phyloP scores from a whole-genome alignment of 2,797 vertebrate species.

The Scyliorhinus canicula region DNA sequence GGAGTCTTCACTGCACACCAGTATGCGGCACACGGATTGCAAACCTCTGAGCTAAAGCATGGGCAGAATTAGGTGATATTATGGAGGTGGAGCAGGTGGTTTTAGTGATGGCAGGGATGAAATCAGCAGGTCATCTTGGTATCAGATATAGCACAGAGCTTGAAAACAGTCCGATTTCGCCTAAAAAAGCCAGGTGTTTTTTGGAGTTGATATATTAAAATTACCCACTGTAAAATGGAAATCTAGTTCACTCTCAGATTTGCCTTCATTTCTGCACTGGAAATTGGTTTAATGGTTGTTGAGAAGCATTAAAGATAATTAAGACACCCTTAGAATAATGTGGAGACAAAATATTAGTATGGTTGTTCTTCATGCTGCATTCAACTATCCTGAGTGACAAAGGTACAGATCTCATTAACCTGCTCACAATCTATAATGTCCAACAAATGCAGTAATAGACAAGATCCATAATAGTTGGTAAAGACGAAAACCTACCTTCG shows the following conservation, averaged over 20 bases:
- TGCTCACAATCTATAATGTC: not conserved
- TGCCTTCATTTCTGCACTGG: not conserved
- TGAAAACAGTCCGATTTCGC: too few species aligned
- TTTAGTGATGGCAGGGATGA: too few species aligned
- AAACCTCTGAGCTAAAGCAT: too few species aligned
- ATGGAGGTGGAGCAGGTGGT: too few species aligned
- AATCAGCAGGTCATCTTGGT: too few species aligned
- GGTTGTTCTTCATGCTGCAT: not conserved
- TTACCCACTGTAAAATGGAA: not conserved
- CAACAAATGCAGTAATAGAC: not conserved
- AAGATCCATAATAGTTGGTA: not conserved
- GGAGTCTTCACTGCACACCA: too few species aligned
- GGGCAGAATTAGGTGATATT: too few species aligned
- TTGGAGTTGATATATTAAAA: not conserved
- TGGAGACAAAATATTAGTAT: not conserved
- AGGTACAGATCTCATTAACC: not conserved
- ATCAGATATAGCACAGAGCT: too few species aligned
- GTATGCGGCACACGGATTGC: too few species aligned
- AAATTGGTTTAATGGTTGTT: not conserved
- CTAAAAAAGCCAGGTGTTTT: too few species aligned
- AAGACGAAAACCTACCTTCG: conserved; percentile 64
- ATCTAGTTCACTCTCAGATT: not conserved
- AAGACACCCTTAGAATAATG: not conserved
- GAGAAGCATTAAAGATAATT: not conserved
- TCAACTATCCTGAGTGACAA: not conserved